Percentiles rank a stretch among this genome's conserved stretches.
phyloP scores from a whole-genome alignment of 2,113 vertebrate genomes.

The Dromiciops gliroides region DNA sequence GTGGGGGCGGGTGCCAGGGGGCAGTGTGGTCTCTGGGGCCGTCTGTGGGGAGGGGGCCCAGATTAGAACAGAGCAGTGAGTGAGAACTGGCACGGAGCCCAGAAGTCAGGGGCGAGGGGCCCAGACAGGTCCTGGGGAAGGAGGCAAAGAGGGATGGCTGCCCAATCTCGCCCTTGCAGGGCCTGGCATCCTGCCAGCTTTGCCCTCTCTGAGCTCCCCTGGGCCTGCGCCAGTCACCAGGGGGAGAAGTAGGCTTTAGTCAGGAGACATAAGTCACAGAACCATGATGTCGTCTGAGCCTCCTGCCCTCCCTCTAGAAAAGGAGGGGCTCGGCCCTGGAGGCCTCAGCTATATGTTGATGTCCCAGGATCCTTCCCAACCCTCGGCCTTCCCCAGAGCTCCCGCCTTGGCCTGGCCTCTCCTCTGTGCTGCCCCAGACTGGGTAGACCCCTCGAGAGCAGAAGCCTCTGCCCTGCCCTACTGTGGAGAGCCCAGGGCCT shows the following conservation, averaged over 20 bases:
- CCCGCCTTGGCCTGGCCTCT: not conserved
- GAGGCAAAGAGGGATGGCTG: not conserved
- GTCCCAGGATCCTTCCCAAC: not conserved
- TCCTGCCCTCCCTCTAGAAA: not conserved
- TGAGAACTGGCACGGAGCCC: too few species aligned
- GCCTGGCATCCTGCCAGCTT: not conserved
- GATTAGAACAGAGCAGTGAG: too few species aligned
- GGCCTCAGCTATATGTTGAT: not conserved
- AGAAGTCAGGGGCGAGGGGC: not conserved
- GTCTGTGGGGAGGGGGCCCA: not conserved
- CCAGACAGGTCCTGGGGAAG: not conserved
- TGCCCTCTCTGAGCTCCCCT: too few species aligned
- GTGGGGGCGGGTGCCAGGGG: too few species aligned
- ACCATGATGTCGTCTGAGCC: too few species aligned
- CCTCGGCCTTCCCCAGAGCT: not conserved
- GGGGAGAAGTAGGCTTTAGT: too few species aligned
- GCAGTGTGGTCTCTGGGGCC: too few species aligned
- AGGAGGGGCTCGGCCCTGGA: not conserved
- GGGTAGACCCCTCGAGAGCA: not conserved
- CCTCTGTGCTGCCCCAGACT: not conserved
- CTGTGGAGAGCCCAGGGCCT: too few species aligned
- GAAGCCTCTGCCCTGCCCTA: not conserved
- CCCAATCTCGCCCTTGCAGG: not conserved
- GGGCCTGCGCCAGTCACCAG: too few species aligned
- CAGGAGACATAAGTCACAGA: too few species aligned